Evolutionary conservation across 2,888 invertebrate species (phyloP), one percentile per base, ranked within the genome.

Genomic region (Crematogaster levior): DNA sequence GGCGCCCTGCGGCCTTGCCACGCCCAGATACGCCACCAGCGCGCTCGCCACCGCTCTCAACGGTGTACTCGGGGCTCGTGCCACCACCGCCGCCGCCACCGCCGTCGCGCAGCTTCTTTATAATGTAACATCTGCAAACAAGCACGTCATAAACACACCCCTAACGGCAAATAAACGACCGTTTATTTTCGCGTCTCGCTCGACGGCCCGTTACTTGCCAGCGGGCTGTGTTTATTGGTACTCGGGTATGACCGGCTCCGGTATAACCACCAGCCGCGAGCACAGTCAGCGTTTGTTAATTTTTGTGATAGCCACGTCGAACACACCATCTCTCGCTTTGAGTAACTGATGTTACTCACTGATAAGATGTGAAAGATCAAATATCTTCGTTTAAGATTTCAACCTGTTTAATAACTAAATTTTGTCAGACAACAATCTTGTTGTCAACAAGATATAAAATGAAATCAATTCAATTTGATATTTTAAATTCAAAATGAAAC

Each of bases 91-190:
- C 68, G 10, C 65, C 73, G 61, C 63, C 75, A 0, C 21, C 51
- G 21, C 46, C 74, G 81, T 27, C 46, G 85, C 90, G 89, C 90
- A 90, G 90, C 91, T 91, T 92, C 92, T 92, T 92, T 91, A 93
- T 93, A 91, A 93, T 91, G 92, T 92, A 90, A 87, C 92, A 88
- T 91, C 91, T 89, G 91, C 91, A 91, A 93, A 93, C 91, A 90
- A 90, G 90, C 90, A 86, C 91, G 92, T 93, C 93, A 93, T 93
- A 93, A 93, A 93, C 93, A 92, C 93, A 92, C 92, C 91, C 92
- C 89, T 81, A 61, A 84, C 85, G 86, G 89, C 86, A 90, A 91
- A 88, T 85, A n/a, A n/a, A 85, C 83, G 43, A 18, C 61, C 48
- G 37, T 53, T 70, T 53, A 70, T 70, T 70, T 70, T 34, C 79